Percentiles rank a stretch among this genome's conserved stretches.
Evolutionary conservation across 2,113 vertebrate species (phyloP).

Genomic region (Coptodon bakossiorum): DNA sequence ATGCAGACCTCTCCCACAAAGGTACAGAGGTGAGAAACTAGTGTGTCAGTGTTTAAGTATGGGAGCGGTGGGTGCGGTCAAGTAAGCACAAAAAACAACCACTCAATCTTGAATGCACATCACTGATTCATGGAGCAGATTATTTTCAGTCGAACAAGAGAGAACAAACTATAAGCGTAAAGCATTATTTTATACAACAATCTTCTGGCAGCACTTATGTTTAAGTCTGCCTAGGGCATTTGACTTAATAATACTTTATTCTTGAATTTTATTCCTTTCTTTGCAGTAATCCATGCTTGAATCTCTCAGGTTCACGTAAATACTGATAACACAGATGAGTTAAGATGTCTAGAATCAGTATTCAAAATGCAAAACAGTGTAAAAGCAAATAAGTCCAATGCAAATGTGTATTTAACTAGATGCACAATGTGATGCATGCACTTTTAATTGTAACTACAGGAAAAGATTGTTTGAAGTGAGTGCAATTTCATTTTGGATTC

Average conservation of each 20-base stretch:
- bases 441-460: not conserved
- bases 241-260: not conserved
- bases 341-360: not conserved
- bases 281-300: not conserved
- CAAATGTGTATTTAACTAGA: not conserved
- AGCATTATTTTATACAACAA: not conserved
- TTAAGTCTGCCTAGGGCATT: not conserved
- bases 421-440: not conserved
- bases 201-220: not conserved
- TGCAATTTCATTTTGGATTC: not conserved
- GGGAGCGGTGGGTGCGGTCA: not conserved
- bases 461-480: not conserved
- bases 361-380: not conserved
- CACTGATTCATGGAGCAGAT: not conserved
- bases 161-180: not conserved
- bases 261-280: not conserved
- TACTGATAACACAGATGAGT: not conserved
- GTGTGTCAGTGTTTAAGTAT: not conserved
- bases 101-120: not conserved
- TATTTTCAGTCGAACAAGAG: not conserved
- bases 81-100: not conserved
- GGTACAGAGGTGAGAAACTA: not conserved
- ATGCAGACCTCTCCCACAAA: constrained; percentile 31
- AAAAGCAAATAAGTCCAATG: not conserved
- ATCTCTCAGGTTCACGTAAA: not conserved